phyloP scores from a whole-genome alignment of 2,888 invertebrate genomes.

The Melinaea menophilus region DNA sequence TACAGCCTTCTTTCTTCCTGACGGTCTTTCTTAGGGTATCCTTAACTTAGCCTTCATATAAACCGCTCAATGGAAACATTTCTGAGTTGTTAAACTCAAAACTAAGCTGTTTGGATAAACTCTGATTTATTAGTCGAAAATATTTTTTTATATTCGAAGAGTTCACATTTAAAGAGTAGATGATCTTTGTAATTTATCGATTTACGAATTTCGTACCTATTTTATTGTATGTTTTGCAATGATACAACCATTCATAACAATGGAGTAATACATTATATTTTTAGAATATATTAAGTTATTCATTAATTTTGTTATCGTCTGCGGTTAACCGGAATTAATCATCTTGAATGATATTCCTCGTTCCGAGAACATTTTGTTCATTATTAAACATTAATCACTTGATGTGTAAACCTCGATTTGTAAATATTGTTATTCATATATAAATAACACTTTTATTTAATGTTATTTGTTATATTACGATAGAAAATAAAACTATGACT shows the following conservation, averaged over 20 bases:
- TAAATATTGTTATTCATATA: constrained; percentile 3
- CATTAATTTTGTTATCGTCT: constrained; percentile 24
- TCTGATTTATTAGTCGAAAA: too few species aligned
- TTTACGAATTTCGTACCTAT: not conserved
- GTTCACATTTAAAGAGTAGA: too few species aligned
- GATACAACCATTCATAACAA: constrained; percentile 1
- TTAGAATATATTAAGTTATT: constrained; percentile 4
- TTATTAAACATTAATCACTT: constrained; percentile 34
- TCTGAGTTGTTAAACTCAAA: too few species aligned
- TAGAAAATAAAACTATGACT: not conserved
- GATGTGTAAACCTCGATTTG: constrained; percentile 20
- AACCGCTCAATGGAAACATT: too few species aligned
- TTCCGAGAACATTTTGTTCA: constrained; percentile 39
- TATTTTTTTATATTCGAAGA: too few species aligned
- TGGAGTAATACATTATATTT: not conserved
- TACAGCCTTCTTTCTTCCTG: too few species aligned
- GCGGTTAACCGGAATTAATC: constrained; percentile 55
- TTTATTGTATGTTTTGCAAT: not conserved
- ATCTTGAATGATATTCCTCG: constrained; percentile 39
- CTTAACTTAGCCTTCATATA: too few species aligned
- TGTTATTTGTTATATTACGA: not conserved
- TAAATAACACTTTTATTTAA: not conserved
- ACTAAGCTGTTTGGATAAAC: too few species aligned
- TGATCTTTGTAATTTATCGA: too few species aligned
- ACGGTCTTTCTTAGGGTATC: too few species aligned